Percentiles rank a stretch among this genome's conserved stretches.
Conservation (phyloP, 2,888 invertebrate species). For the Drosophila diplacantha region DNA sequence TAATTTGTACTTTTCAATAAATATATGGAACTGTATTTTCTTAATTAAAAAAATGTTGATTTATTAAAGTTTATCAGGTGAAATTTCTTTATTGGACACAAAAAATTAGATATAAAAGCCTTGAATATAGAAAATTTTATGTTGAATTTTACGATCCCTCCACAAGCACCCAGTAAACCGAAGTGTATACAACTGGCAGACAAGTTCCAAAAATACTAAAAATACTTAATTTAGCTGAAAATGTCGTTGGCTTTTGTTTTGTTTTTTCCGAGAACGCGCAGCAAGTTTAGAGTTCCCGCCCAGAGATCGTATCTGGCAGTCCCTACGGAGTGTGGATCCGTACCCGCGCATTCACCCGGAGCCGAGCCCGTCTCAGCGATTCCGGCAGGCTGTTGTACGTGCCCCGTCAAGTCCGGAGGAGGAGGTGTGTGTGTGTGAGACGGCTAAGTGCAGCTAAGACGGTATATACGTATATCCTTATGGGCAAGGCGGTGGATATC, state of each 20-base stretch:
- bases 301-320: constrained; percentile 25
- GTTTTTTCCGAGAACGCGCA: constrained; percentile 36
- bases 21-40: no score
- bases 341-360: neutral
- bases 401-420: constrained; percentile 27
- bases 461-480: constrained; percentile 11
- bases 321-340: constrained; percentile 5
- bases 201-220: constrained; percentile 68
- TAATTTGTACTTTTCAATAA: no score
- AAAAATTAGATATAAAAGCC: no score
- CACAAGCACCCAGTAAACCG: constrained; percentile 11
- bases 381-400: constrained; percentile 38
- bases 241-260: constrained; percentile 69
- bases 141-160: no score
- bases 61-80: no score
- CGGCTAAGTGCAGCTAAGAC: constrained; percentile 55
- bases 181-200: constrained; percentile 44
- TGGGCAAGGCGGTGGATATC: constrained; percentile 8
- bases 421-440: constrained; percentile 18
- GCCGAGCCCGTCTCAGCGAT: constrained; percentile 4
- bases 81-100: no score
- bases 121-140: no score
- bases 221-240: constrained; percentile 73
- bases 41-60: no score
- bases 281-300: constrained; percentile 42